Base-by-base conservation (phyloP, 1,140 invertebrate genomes). In the Zaprionus ghesquierei region DNA sequence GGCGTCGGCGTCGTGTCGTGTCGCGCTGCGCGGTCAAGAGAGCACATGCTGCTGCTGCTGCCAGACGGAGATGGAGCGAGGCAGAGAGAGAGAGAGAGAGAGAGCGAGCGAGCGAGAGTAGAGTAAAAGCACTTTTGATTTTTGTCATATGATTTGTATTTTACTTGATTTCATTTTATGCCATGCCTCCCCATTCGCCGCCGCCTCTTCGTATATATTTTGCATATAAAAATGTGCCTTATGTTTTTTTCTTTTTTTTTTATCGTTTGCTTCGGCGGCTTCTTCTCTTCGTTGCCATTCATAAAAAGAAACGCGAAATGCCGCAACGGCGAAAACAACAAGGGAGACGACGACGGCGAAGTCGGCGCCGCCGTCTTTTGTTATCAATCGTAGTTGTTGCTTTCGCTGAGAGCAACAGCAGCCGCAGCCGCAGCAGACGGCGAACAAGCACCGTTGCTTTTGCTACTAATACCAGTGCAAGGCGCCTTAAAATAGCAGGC, bases 231-330 rank as follows among this genome's bases (percentile, higher is more conserved):
- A 69, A 50, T 69, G 65, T 69, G 64, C 20, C 58, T 54, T 61
- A 38, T 82, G 79, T 75, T 84, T 77, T 60, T 84, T 79, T 15
- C 46, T 60, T 82, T 75, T 75, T 84, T 77, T 60, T 84, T 79
- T 15, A 46, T 60, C 31, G 56, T 59, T 71, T 33, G 55, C 54
- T 66, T 66, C 29, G 53, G 22, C 27, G 15, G 3, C 46, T n/a
- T 63, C 53, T 46, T 38, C 59, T 63, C 22, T 59, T 22, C 49
- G 18, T 29, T 49, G 35, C 49, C 84, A 87, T 87, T 81, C 78
- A 81, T 81, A 59, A 81, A 81, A 73, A 51, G 64, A 77, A 79
- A 53, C 35, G 31, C 15, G 64, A 33, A 60, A 60, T 68, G 64
- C 53, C 38, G 58, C 51, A 27, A 50, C 56, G 54, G 62, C 41